A percentile compares a stretch with the other conserved stretches of the same genome.
phyloP scores from a whole-genome alignment of 2,113 vertebrate genomes.

The Chionomys nivalis region DNA sequence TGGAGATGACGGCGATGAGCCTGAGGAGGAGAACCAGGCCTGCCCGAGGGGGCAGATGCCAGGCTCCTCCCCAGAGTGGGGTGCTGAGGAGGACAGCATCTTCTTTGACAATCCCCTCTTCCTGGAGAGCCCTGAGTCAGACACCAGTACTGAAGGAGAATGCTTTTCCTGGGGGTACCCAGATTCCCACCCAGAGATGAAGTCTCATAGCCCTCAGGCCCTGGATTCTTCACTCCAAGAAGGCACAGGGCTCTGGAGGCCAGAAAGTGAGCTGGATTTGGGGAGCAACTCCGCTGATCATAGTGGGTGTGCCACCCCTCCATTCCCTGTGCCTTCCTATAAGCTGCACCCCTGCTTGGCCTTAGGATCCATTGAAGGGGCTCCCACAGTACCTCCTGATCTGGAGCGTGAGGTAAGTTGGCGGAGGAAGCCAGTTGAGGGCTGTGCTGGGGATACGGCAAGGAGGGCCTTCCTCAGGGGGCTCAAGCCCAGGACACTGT shows the following conservation, averaged over 20 bases:
- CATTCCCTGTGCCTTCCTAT: constrained; percentile 56
- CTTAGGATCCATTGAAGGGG: rapidly evolving
- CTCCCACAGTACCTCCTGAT: neutral
- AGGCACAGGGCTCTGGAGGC: neutral
- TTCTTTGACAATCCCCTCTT: constrained; percentile 82
- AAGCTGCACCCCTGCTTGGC: constrained; percentile 53
- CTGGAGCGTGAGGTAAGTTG: constrained; percentile 6
- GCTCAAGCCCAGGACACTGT: neutral
- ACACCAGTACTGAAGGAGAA: neutral
- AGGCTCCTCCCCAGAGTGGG: constrained; percentile 58
- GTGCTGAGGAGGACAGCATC: constrained; percentile 69
- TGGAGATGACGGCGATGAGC: neutral
- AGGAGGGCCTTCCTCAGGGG: neutral
- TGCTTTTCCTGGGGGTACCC: constrained; percentile 42
- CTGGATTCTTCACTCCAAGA: neutral
- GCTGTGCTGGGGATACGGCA: neutral
- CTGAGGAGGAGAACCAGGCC: neutral
- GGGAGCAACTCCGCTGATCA: neutral
- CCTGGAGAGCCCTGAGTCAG: constrained; percentile 72
- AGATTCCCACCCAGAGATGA: neutral
- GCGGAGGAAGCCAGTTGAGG: neutral
- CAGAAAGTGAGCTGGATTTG: neutral
- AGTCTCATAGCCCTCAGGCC: neutral
- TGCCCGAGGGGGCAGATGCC: rapidly evolving
- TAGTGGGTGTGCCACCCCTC: neutral